These are phyloP conservation scores for Lomographa bimaculata DNA, from an alignment of 2,888 invertebrate genomes.

Conservation along the genomic window DNA sequence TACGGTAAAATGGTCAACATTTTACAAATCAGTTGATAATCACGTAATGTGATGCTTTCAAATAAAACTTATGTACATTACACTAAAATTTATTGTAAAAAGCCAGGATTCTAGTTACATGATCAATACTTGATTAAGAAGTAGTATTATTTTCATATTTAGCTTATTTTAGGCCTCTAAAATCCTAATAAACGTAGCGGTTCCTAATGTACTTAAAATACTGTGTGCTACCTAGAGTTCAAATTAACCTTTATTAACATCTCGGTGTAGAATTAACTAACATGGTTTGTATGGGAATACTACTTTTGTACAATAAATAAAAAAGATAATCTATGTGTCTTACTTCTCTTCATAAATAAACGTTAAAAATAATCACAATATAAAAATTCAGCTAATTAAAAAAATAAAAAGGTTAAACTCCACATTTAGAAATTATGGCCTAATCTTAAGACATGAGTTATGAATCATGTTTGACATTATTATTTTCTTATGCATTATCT, in stretches of 20 bases:
- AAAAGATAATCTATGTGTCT: conserved; percentile 22
- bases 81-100: conserved; percentile 9
- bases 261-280: conserved; percentile 13
- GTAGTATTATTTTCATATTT: conserved; percentile 1
- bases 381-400: conserved; percentile 25
- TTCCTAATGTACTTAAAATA: conserved; percentile 27
- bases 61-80: conserved; percentile 15
- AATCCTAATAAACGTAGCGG: conserved; percentile 9
- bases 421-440: conserved; percentile 7
- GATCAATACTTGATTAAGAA: conserved; percentile 1
- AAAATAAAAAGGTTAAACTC: conserved; percentile 15
- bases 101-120: conserved; percentile 6
- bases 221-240: conserved; percentile 26
- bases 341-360: conserved; percentile 21
- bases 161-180: conserved; percentile 21
- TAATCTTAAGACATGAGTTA: conserved; percentile 4
- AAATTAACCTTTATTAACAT: conserved; percentile 11
- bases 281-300: conserved; percentile 11
- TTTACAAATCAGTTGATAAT: conserved; percentile 37
- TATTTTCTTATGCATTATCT: conserved; percentile 4
- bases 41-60: conserved; percentile 39
- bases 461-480: conserved; percentile 1
- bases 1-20: conserved; percentile 52
- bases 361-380: conserved; percentile 24
- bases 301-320: conserved; percentile 26